phyloP scores from a whole-genome alignment of 2,113 vertebrate species.

The Copsychus sechellarum region DNA sequence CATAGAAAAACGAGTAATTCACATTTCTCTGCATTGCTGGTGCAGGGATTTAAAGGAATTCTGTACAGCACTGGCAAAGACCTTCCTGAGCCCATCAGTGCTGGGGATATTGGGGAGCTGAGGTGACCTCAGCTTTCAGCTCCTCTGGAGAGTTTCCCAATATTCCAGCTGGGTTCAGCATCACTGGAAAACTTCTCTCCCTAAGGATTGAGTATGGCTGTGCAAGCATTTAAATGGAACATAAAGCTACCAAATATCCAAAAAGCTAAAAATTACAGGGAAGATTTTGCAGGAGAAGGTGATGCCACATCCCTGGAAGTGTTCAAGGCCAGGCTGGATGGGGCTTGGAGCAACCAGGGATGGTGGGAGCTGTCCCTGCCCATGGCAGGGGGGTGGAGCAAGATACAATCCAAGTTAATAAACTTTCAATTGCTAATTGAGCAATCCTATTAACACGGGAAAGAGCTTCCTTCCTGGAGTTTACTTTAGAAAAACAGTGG shows the following conservation, averaged over 20 bases:
- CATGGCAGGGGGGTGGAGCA: background rate
- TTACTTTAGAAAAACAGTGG: background rate
- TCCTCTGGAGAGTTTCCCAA: background rate
- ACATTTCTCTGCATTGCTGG: background rate
- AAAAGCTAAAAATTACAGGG: background rate
- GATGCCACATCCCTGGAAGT: background rate
- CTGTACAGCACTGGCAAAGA: background rate
- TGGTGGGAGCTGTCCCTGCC: background rate
- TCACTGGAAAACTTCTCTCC: background rate
- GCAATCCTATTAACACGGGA: background rate
- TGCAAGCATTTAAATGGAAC: background rate
- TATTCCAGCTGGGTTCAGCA: background rate
- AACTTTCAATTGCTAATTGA: slow-evolving; percentile 7
- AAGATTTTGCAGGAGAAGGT: background rate
- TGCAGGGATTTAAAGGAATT: background rate
- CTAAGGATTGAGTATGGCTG: background rate
- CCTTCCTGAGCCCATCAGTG: background rate
- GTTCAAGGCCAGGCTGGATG: background rate
- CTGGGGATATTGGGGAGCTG: background rate
- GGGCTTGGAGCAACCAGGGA: background rate
- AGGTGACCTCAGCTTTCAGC: rapidly evolving
- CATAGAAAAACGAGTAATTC: background rate
- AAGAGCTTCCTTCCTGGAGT: slow-evolving; percentile 44
- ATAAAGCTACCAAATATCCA: background rate
- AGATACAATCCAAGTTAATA: background rate